A percentile compares a stretch with the other conserved stretches of the same genome.
These are phyloP conservation scores for Oryzias javanicus DNA, from an alignment of 2,113 vertebrate genomes.

Conservation along the genomic window DNA sequence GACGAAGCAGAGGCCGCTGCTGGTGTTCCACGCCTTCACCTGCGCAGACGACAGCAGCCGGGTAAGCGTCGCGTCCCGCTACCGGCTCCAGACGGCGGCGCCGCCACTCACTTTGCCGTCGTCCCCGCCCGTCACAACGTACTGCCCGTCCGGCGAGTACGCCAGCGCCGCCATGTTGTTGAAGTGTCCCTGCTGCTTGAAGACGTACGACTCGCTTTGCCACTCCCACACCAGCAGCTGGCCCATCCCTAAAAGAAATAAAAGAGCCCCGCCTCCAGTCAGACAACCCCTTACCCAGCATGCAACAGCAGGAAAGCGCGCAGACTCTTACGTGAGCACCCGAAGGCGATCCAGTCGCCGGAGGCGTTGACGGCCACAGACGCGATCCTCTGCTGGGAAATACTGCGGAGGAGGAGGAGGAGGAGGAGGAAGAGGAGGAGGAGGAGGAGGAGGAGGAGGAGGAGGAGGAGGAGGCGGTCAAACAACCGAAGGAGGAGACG, in stretches of 20 bases:
- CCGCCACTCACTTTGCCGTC: constrained; percentile 87
- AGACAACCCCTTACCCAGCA: neutral
- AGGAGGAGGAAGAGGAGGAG: too few relatives aligned
- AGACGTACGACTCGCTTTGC: constrained; percentile 96
- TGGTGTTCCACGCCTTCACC: constrained; percentile 97
- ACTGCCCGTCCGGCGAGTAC: constrained; percentile 93
- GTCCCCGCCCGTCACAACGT: constrained; percentile 90
- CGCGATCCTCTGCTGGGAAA: constrained; percentile 90
- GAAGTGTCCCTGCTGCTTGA: constrained; percentile 97
- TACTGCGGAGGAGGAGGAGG: constrained; percentile 67
- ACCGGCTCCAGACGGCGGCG: neutral
- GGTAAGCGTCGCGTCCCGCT: neutral
- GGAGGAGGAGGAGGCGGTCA: neutral
- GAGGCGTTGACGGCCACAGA: constrained; percentile 85
- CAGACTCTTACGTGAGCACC: constrained; percentile 84
- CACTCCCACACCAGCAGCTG: constrained; percentile 98
- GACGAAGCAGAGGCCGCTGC: constrained; percentile 92
- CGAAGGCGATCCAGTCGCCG: constrained; percentile 96
- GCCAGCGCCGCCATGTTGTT: constrained; percentile 93
- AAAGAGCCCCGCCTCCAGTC: neutral
- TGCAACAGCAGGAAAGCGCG: neutral
- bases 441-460: neutral
- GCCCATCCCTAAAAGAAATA: constrained; percentile 83
- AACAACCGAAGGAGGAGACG: neutral
- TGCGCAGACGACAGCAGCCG: constrained; percentile 35